Evolutionary conservation across 2,888 invertebrate genomes (phyloP).

Genomic region (Acleris emargana): DNA sequence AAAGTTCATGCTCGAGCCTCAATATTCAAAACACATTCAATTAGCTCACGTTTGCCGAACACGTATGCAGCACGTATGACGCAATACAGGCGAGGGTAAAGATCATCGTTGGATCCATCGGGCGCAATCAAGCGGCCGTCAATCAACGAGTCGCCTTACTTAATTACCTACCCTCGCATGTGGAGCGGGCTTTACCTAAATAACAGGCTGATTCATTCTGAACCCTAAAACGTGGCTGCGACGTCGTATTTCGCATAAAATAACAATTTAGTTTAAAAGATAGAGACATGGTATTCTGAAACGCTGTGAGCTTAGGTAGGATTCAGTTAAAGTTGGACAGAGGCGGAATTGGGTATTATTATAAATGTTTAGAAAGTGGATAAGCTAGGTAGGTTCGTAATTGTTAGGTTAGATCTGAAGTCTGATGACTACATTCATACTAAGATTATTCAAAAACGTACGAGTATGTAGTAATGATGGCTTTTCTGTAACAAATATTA

Average conservation of each 20-base stretch:
- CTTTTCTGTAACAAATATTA: no score
- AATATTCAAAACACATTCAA: slow-evolving; percentile 28
- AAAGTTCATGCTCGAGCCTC: no score
- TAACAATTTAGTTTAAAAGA: neutral
- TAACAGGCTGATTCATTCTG: neutral
- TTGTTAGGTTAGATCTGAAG: neutral
- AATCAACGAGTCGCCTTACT: slow-evolving; percentile 41
- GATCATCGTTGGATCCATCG: slow-evolving; percentile 34
- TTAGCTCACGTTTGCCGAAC: neutral
- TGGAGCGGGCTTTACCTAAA: slow-evolving; percentile 27
- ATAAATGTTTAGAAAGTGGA: slow-evolving; percentile 12
- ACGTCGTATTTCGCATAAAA: neutral
- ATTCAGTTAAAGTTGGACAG: neutral
- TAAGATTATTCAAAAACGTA: no score
- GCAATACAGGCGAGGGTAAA: slow-evolving; percentile 27
- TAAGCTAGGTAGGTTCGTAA: slow-evolving; percentile 10
- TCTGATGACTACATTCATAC: neutral
- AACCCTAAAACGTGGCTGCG: neutral
- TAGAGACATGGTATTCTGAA: neutral
- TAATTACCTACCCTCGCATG: slow-evolving; percentile 39
- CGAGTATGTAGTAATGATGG: no score
- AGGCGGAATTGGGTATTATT: no score
- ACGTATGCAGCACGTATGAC: slow-evolving; percentile 17
- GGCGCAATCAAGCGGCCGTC: slow-evolving; percentile 41
- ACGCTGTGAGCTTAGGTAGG: neutral